Evolutionary conservation across 1,140 invertebrate genomes (phyloP).

Genomic region (Drosophila funebris): DNA sequence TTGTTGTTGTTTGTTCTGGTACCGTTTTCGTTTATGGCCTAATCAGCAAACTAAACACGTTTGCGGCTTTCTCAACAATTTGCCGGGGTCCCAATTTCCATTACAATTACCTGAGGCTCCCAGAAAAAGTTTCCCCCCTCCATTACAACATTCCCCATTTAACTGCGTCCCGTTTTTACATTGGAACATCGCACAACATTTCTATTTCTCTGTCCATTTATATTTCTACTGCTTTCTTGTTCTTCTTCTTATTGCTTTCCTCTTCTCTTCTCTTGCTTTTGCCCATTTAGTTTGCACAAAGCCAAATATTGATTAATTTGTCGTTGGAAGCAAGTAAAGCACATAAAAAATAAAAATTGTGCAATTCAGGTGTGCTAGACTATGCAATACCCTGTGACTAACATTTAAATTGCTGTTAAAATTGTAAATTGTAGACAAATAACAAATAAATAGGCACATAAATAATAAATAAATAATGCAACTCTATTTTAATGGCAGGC

Average conservation of each 20-base stretch:
- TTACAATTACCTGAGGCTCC: slow-evolving; percentile 39
- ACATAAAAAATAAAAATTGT: background rate
- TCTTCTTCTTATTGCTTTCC: too few relatives aligned
- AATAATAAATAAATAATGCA: too few relatives aligned
- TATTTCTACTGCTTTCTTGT: slow-evolving; percentile 19
- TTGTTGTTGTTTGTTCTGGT: background rate
- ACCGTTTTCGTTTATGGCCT: slow-evolving; percentile 18
- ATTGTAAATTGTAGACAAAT: too few relatives aligned
- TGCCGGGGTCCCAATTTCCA: slow-evolving; percentile 30
- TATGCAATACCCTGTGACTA: background rate
- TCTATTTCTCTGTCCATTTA: slow-evolving; percentile 24
- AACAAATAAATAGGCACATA: too few relatives aligned
- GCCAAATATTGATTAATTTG: slow-evolving; percentile 48
- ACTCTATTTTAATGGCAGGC: too few relatives aligned
- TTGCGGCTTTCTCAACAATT: slow-evolving; percentile 36
- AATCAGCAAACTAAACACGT: slow-evolving; percentile 49
- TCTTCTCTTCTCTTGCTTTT: slow-evolving; percentile 3
- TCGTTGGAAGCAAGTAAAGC: slow-evolving; percentile 4
- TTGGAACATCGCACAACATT: slow-evolving; percentile 25
- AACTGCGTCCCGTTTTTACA: slow-evolving; percentile 12
- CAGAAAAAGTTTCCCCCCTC: background rate
- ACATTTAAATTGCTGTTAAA: background rate
- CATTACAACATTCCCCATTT: background rate
- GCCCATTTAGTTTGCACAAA: slow-evolving; percentile 6
- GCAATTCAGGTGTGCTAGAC: background rate